Evolutionary conservation across 2,888 invertebrate species (phyloP), one percentile per base, ranked within the genome.

Genomic region (Ferrisia virgata): DNA sequence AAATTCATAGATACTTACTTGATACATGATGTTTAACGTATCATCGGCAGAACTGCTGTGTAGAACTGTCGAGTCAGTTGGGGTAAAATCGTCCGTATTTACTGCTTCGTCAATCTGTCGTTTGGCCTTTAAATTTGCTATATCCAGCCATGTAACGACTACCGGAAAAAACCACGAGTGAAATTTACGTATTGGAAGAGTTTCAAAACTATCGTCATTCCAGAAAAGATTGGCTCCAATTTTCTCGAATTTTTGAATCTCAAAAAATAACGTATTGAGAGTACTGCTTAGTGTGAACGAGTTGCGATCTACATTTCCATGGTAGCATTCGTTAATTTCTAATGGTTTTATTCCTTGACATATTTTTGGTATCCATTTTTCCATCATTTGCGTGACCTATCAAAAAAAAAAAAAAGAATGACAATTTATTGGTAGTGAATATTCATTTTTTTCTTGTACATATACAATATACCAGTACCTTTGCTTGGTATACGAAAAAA

Each of bases 1-100:
- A 31, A 31, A 31, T 69, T 69, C 11, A 2, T 13, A 53, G n/a
- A n/a, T n/a, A 85, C 85, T 86, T 87, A 91, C 91, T 89, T 91
- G 91, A 88, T 95, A 95, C 88, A 96, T 96, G 87, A 96, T 96
- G 0, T 95, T 93, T 81, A 96, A 88, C 0, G 96, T 95, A 88
- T 99, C 98, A 0, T 98, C 96, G 13, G 98, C 97, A 0, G 98
- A 98, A 47, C 97, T 97, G 87, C 97, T 98, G 88, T 97, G 96
- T 88, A 96, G 95, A 1, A 97, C 95, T 36, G 93, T 94, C 2
- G 92, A 92, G 87, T 96, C 96, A 0, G 96, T 94, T 2, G 94
- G 93, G 33, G 91, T 91, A 58, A 96, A 89, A 85, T 92, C 91
- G 88, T 98, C 98, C 84, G 97, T 89, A 86, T 96, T 95, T 0